A percentile compares a stretch with the other conserved stretches of the same genome.
Evolutionary conservation across 2,113 vertebrate genomes (phyloP).

Genomic region (Myotis brandtii): DNA sequence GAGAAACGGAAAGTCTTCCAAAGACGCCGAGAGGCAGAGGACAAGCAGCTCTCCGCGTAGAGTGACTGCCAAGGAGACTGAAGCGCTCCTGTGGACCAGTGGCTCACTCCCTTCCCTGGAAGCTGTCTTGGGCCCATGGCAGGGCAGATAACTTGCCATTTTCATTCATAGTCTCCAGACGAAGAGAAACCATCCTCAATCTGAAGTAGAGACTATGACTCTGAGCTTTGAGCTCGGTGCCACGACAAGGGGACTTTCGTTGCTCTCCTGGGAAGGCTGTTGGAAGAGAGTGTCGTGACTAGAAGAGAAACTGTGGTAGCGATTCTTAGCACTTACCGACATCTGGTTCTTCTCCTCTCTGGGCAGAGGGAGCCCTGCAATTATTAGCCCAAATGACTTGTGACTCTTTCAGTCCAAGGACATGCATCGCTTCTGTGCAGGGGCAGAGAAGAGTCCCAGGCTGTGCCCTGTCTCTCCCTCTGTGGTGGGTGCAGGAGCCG

Average conservation of each 20-base stretch:
- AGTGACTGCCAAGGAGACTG: background rate
- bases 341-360: background rate
- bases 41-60: background rate
- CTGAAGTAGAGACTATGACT: background rate
- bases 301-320: background rate
- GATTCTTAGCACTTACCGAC: background rate
- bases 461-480: background rate
- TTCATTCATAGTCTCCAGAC: background rate
- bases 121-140: too few species aligned
- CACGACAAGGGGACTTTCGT: background rate
- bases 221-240: background rate
- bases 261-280: background rate
- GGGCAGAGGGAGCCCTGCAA: background rate
- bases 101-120: background rate
- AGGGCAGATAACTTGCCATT: background rate
- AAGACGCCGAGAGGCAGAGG: background rate
- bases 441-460: background rate
- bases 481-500: background rate
- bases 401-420: background rate
- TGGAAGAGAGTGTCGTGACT: background rate
- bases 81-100: rapidly evolving
- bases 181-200: background rate
- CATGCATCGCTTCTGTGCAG: background rate
- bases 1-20: background rate
- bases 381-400: background rate